Base-by-base conservation (phyloP, 2,888 invertebrate genomes). In the Lymantria dispar region DNA sequence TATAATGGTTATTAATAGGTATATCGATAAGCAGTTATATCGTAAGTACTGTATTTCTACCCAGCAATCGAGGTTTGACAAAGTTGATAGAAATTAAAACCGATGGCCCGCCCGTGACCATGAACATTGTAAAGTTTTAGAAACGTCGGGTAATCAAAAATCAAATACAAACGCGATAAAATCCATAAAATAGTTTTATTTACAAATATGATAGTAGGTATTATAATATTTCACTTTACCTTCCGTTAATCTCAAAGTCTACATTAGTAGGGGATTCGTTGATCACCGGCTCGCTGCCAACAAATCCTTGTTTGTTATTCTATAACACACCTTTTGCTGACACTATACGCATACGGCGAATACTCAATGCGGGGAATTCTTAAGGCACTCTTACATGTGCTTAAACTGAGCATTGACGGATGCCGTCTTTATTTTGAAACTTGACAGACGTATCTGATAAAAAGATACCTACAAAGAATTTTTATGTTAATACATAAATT, bases 341-440 rank as follows among this genome's bases (percentile, higher is more conserved):
- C 87, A 82, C 77, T 74, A 72, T 74, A 68, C 71, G 82, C 86
- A 83, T 83, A 82, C 78, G 59, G 68, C 74, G 86, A 82, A 89
- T 90, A 78, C 84, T 72, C 78, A 83, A 87, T 87, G 87, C 74
- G 83, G 83, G 87, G 86, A 88, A 86, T 90, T 86, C 43, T 51
- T 45, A 45, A 52, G 13, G 40, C 38, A 30, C 15, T 52, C 43
- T 42, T 45, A 48, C 45, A 59, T 54, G 53, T 58, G 52, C 54
- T 53, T 53, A 43, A 53, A 50, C 49, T 53, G 49, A 56, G 52
- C 55, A 64, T 56, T 65, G 63, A 68, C 52, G 55, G 56, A 55
- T 55, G 49, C 57, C 52, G 66, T 59, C 64, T 68, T 66, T 60
- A 68, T 68, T 68, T 68, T 64, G 62, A 55, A 58, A 54, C 42